Evolutionary conservation across 2,113 vertebrate genomes (phyloP).

Genomic region (Dolichallabes microphthalmus): DNA sequence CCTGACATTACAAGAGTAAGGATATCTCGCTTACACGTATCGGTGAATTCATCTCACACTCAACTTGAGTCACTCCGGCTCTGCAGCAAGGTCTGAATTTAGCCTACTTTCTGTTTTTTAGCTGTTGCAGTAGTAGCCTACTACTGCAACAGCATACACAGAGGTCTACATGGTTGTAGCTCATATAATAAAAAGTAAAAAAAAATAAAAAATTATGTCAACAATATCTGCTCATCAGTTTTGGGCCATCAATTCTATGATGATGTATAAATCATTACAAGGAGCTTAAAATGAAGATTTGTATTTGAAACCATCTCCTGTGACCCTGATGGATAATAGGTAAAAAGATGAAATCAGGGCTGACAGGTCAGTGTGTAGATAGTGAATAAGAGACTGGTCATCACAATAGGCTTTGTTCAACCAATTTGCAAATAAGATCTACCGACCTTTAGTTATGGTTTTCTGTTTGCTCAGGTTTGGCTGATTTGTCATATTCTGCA

Average conservation of each 20-base stretch:
- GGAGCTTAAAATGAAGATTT: background rate
- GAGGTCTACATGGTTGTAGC: background rate
- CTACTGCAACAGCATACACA: background rate
- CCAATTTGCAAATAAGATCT: background rate
- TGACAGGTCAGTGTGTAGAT: background rate
- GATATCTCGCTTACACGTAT: slow-evolving; percentile 11
- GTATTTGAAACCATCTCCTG: background rate
- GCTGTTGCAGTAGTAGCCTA: too few species aligned
- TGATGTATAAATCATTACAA: background rate
- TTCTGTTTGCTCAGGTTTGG: background rate
- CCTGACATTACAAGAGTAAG: slow-evolving; percentile 68
- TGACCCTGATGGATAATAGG: background rate
- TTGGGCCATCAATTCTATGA: background rate
- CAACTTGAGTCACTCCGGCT: background rate
- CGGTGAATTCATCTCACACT: slow-evolving; percentile 57
- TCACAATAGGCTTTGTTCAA: background rate
- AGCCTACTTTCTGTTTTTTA: background rate
- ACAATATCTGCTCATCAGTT: background rate
- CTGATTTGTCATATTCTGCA: background rate
- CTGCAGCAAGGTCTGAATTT: background rate
- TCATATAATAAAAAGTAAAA: background rate
- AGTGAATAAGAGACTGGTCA: background rate
- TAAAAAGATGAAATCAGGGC: background rate
- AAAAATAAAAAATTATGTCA: background rate
- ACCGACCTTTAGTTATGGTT: background rate